A percentile compares a stretch with the other conserved stretches of the same genome.
These are phyloP conservation scores for Rhopalosiphum maidis DNA, from an alignment of 1,140 invertebrate genomes.

Conservation along the genomic window DNA sequence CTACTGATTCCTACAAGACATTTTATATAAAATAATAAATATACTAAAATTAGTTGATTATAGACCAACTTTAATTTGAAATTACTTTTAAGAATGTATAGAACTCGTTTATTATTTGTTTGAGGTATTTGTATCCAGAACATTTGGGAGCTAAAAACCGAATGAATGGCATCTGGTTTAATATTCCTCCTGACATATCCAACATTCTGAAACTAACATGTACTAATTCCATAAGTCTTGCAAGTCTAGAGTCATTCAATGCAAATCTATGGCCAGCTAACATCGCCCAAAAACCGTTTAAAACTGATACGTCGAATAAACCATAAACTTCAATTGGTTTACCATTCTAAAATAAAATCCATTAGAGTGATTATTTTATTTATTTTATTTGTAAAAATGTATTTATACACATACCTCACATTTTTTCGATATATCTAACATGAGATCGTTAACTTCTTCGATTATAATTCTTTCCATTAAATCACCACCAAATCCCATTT, in stretches of 20 bases:
- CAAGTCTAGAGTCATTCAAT: conserved; percentile 66
- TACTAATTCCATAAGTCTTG: conserved; percentile 66
- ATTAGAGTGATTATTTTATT: not conserved
- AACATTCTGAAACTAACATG: conserved; percentile 68
- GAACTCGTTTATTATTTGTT: conserved; percentile 63
- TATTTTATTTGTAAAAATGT: not conserved
- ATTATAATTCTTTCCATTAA: conserved; percentile 68
- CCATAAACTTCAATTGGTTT: conserved; percentile 58
- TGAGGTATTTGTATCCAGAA: conserved; percentile 68
- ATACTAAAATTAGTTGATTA: not conserved
- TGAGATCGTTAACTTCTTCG: conserved; percentile 68
- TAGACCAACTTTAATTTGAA: not conserved
- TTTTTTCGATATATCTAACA: conserved; percentile 62
- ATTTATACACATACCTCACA: conserved; percentile 50
- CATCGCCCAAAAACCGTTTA: conserved; percentile 78
- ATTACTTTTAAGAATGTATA: conserved; percentile 64
- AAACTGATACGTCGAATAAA: conserved; percentile 69
- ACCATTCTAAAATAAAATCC: conserved; percentile 50
- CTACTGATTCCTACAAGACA: conserved; percentile 26
- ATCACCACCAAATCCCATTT: conserved; percentile 70
- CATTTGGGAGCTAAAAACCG: conserved; percentile 69
- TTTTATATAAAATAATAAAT: not conserved
- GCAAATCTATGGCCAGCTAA: conserved; percentile 68
- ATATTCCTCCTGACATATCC: conserved; percentile 72
- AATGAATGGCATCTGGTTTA: conserved; percentile 73